phyloP scores from a whole-genome alignment of 2,888 invertebrate species.

The Heterodera filipjevi region DNA sequence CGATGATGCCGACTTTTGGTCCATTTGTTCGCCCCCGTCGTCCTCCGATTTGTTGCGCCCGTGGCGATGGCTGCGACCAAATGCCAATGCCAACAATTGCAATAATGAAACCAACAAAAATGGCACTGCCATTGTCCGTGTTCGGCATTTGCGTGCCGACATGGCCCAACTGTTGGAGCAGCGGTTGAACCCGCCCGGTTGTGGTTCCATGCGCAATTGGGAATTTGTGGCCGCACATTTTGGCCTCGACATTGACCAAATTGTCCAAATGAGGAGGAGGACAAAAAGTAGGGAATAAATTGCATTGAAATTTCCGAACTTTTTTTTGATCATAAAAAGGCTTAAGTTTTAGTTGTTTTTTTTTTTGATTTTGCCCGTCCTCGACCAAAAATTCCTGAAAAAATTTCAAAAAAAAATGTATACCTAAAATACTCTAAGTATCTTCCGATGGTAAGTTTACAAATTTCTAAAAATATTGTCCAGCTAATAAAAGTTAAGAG shows the following conservation, averaged over 20 bases:
- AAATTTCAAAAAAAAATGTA: too few relatives aligned
- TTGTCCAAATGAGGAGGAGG: constrained; percentile 15
- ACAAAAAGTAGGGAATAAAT: too few relatives aligned
- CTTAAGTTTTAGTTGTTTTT: too few relatives aligned
- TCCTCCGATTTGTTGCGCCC: constrained; percentile 2
- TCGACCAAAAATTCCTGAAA: too few relatives aligned
- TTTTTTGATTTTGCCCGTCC: too few relatives aligned
- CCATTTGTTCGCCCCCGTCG: neutral
- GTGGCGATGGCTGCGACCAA: neutral
- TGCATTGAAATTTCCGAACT: too few relatives aligned
- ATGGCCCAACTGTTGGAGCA: constrained; percentile 17
- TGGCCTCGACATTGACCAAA: constrained; percentile 32
- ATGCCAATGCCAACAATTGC: neutral
- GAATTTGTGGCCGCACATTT: constrained; percentile 31
- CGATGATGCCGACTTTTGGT: neutral
- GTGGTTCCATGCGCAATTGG: constrained; percentile 37
- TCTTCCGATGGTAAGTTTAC: too few relatives aligned
- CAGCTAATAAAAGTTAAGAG: too few relatives aligned
- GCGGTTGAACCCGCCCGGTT: constrained; percentile 18
- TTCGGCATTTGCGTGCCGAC: constrained; percentile 4
- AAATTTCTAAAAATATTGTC: too few relatives aligned
- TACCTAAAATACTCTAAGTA: too few relatives aligned
- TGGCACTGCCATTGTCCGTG: neutral
- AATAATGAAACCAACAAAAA: neutral
- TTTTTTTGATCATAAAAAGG: neutral